Percentiles rank a stretch among this genome's conserved stretches.
Conservation (phyloP, 2,113 vertebrate genomes). For the Oryctolagus cuniculus region mOryCun1.1 NC_091442.1:104650001-104650500, state of each 20-base stretch:
- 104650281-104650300: background rate
- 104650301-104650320: conserved; percentile 92
- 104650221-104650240: conserved; percentile 18
- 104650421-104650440: conserved; percentile 95
- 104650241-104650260: background rate
- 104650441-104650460: conserved; percentile 95
- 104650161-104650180: background rate
- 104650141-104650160: background rate
- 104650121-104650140: background rate
- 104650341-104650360: conserved; percentile 94
- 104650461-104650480: conserved; percentile 91
- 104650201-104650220: background rate
- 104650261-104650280: conserved; percentile 21
- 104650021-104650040: background rate
- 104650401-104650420: conserved; percentile 98
- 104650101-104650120: conserved; percentile 12
- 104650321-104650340: conserved; percentile 97
- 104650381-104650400: conserved; percentile 96
- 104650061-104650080: background rate
- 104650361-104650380: conserved; percentile 98
- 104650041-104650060: conserved; percentile 12
- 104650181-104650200: background rate
- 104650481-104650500: background rate
- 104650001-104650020: background rate
- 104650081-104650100: background rate